A percentile compares a stretch with the other conserved stretches of the same genome.
phyloP scores from a whole-genome alignment of 2,113 vertebrate species.

The Panurus biarmicus region DNA sequence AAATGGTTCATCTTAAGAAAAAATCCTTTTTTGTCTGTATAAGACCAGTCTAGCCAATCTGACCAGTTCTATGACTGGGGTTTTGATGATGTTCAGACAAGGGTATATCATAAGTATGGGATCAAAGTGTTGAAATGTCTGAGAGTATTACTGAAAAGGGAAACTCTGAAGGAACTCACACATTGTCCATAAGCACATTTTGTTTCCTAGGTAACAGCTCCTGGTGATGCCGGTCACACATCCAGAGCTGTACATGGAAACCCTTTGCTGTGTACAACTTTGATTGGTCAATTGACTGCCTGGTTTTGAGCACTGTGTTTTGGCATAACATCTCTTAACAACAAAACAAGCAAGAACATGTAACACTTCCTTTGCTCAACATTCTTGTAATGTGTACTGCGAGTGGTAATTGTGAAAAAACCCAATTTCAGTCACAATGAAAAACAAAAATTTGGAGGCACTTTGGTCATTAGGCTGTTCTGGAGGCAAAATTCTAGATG shows the following conservation, averaged over 20 bases:
- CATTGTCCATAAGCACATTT: neutral
- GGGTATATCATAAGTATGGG: neutral
- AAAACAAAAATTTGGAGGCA: neutral
- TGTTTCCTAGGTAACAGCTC: slow-evolving; percentile 45
- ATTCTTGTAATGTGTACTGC: neutral
- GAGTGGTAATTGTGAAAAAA: neutral
- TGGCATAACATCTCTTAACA: neutral
- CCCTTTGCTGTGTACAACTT: neutral
- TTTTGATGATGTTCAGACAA: neutral
- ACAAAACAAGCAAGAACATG: neutral
- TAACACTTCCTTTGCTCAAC: neutral
- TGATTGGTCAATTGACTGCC: neutral
- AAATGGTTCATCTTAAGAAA: neutral
- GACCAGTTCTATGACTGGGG: neutral
- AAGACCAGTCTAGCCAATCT: neutral
- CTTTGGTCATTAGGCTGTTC: neutral
- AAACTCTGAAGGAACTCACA: neutral
- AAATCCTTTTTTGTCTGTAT: neutral
- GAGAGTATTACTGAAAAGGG: neutral
- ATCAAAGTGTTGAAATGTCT: neutral
- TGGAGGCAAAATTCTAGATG: neutral
- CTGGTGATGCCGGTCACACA: neutral
- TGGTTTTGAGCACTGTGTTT: neutral
- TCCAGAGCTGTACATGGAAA: neutral
- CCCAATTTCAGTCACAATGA: neutral